phyloP scores from a whole-genome alignment of 2,113 vertebrate species.

The Acrocephalus kingi region DNA sequence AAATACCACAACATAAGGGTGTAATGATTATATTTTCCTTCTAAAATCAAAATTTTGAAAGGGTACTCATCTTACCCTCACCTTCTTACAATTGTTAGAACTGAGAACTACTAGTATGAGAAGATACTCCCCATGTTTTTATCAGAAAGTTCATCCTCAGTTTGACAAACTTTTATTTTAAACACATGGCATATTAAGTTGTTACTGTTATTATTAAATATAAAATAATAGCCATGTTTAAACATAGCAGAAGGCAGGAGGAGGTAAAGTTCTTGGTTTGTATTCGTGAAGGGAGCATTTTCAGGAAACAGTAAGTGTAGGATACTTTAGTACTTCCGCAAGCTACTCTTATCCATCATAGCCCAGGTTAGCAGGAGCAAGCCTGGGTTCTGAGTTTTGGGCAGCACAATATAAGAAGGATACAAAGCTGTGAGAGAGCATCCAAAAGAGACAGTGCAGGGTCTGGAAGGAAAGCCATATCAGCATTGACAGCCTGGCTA shows the following conservation, averaged over 20 bases:
- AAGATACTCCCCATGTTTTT: background rate
- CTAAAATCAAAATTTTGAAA: background rate
- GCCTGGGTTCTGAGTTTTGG: background rate
- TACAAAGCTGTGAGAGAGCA: background rate
- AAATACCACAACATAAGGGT: background rate
- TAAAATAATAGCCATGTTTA: background rate
- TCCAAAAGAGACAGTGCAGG: too few relatives aligned
- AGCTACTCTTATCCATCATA: background rate
- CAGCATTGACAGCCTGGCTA: background rate
- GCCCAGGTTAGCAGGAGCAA: rapidly evolving
- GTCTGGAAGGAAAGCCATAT: background rate
- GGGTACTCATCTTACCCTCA: rapidly evolving
- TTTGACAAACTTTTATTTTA: background rate
- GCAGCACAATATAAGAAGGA: background rate
- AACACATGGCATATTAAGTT: background rate
- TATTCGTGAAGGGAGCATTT: background rate
- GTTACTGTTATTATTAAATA: background rate
- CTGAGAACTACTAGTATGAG: background rate
- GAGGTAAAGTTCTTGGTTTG: background rate
- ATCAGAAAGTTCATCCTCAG: background rate
- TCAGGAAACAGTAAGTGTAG: background rate
- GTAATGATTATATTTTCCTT: background rate
- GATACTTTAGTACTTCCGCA: background rate
- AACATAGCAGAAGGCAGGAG: background rate
- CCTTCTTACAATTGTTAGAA: background rate